Evolutionary conservation across 2,888 invertebrate species (phyloP).

Genomic region (Gonocerus acuteangulatus): DNA sequence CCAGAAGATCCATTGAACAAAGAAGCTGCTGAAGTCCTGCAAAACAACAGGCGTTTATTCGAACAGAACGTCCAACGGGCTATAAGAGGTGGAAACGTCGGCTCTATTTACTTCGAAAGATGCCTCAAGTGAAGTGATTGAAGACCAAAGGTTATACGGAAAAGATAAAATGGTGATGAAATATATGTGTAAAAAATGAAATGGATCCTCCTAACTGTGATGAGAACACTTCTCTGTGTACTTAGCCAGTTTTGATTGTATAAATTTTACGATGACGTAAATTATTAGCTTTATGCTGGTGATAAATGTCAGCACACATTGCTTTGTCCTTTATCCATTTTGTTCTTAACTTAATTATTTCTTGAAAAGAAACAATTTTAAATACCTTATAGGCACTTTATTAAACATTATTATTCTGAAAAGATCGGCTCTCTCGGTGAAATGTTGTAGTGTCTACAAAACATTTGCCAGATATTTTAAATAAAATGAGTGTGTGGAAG

Average conservation of each 20-base stretch:
- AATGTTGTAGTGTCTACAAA: too few species aligned
- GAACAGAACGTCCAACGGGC: slow-evolving; percentile 94
- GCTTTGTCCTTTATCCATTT: slow-evolving; percentile 11
- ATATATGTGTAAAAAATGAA: slow-evolving; percentile 14
- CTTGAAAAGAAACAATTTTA: not conserved
- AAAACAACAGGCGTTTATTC: slow-evolving; percentile 85
- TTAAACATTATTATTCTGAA: too few species aligned
- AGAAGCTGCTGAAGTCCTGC: slow-evolving; percentile 94
- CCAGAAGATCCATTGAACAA: slow-evolving; percentile 97
- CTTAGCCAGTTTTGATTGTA: slow-evolving; percentile 18
- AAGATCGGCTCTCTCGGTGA: too few species aligned
- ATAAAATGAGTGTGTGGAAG: too few species aligned
- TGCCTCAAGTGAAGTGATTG: slow-evolving; percentile 71
- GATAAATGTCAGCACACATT: not conserved
- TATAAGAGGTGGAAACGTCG: slow-evolving; percentile 92
- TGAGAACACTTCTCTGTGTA: slow-evolving; percentile 17
- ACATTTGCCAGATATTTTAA: too few species aligned
- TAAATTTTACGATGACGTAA: slow-evolving; percentile 7
- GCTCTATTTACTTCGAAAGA: slow-evolving; percentile 87
- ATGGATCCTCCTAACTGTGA: slow-evolving; percentile 21
- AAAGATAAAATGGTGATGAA: slow-evolving; percentile 17
- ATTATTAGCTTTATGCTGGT: slow-evolving; percentile 19
- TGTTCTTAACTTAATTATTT: not conserved
- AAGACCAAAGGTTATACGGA: slow-evolving; percentile 15
- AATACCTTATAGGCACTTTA: too few species aligned